A percentile compares a stretch with the other conserved stretches of the same genome.
phyloP scores from a whole-genome alignment of 2,113 vertebrate species.

The Sarotherodon lohbergeri region DNA sequence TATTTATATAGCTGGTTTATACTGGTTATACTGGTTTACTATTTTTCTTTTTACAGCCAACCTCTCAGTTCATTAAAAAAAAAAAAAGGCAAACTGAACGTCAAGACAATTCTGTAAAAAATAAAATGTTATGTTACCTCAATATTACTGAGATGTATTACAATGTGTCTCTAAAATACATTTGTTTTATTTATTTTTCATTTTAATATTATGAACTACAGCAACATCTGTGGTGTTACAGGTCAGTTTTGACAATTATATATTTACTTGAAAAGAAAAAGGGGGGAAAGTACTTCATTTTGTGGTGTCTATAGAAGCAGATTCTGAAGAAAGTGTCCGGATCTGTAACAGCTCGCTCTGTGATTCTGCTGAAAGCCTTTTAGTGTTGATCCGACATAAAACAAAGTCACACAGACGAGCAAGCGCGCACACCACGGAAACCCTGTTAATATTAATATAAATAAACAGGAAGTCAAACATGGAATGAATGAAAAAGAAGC shows the following conservation, averaged over 20 bases:
- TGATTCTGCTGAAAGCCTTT: background rate
- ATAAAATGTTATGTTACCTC: background rate
- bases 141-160: background rate
- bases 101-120: background rate
- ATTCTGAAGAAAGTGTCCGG: background rate
- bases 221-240: background rate
- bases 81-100: background rate
- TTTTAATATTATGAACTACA: background rate
- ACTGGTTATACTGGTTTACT: background rate
- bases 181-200: background rate
- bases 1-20: background rate
- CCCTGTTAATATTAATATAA: background rate
- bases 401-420: background rate
- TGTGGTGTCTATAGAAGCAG: background rate
- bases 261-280: background rate
- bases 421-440: background rate
- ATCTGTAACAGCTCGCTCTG: background rate
- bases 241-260: background rate
- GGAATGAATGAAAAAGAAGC: background rate
- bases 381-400: background rate
- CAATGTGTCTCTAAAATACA: background rate
- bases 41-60: background rate
- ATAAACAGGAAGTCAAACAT: background rate
- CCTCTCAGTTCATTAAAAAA: background rate
- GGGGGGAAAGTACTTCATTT: accelerated